Evolutionary conservation across 1,140 invertebrate genomes (phyloP), one percentile per base, ranked within the genome.

Genomic region (Patella vulgata): DNA sequence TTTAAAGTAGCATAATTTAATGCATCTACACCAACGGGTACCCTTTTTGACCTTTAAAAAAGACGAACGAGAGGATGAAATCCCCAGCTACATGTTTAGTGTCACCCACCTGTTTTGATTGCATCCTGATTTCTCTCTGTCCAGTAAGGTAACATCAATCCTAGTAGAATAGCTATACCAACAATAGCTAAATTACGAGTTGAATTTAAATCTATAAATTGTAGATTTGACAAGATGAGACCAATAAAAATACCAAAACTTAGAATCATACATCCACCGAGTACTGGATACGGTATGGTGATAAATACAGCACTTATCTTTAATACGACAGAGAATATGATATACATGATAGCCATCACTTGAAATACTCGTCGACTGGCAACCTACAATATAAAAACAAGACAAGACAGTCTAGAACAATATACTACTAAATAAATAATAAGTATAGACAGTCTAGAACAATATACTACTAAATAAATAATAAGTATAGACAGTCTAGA

Each of bases 111-210:
- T 0, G 91, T 92, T 53, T 89, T 76, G 27, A 94, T 90, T 17
- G 84, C 85, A 3, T 86, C 87, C 1, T 88, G 85, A 79, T 92
- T 84, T n/a, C 46, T 57, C n/a, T 48, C 28, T 11, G 61, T 33
- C 92, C 91, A 93, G 63, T 90, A 88, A 0, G 91, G 91, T 42
- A 93, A 75, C 6, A 91, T 86, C 79, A 94, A 75, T 12, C 92
- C 92, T 66, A 94, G 91, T 78, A 95, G 93, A 44, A 94, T 87
- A 11, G 92, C 92, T 67, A 95, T 90, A n/a, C 93, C 93, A n/a
- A 95, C 87, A 56, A 95, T 92, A 78, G 93, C 94, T 8, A 95
- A 82, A 85, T 95, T 95, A 53, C 85, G 63, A 12, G 91, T 88
- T 19, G 91, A 93, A 74, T 92, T 91, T 3, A 73, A 50, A 36